Evolutionary conservation across 2,888 invertebrate genomes (phyloP).

Genomic region (Folsomia candida): DNA sequence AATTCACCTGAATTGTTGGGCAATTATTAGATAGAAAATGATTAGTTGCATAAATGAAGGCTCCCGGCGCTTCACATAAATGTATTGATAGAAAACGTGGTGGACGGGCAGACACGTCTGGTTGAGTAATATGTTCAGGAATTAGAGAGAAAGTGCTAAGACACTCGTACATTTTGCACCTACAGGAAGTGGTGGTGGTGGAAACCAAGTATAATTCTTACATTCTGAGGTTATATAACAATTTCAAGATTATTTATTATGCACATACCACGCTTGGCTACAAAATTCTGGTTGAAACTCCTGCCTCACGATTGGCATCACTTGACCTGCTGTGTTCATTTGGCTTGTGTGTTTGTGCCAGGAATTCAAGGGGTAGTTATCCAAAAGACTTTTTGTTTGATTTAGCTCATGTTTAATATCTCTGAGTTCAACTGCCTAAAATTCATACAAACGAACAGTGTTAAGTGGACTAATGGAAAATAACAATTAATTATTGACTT

Average conservation of each 20-base stretch:
- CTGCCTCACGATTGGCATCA: conserved; percentile 55
- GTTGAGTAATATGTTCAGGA: conserved; percentile 55
- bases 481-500: not conserved
- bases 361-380: conserved; percentile 69
- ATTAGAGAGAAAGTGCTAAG: conserved; percentile 64
- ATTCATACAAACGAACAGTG: conserved; percentile 4
- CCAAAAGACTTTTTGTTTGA: conserved; percentile 71
- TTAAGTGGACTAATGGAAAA: not conserved
- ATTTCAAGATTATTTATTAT: no score
- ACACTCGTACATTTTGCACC: conserved; percentile 84
- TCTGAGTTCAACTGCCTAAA: conserved; percentile 22
- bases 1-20: conserved; percentile 25
- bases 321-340: conserved; percentile 71
- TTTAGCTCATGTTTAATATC: conserved; percentile 67
- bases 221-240: not conserved
- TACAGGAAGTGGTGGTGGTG: conserved; percentile 64
- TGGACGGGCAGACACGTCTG: not conserved
- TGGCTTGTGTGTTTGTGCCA: conserved; percentile 85
- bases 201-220: conserved; percentile 53
- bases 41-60: conserved; percentile 86
- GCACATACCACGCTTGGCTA: conserved; percentile 63
- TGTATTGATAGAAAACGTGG: conserved; percentile 68
- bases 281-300: conserved; percentile 70
- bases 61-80: conserved; percentile 97
- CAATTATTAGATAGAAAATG: conserved; percentile 65